A percentile compares a stretch with the other conserved stretches of the same genome.
Conservation (phyloP, 2,797 vertebrate species). For the Phylloscopus collybita region DNA sequence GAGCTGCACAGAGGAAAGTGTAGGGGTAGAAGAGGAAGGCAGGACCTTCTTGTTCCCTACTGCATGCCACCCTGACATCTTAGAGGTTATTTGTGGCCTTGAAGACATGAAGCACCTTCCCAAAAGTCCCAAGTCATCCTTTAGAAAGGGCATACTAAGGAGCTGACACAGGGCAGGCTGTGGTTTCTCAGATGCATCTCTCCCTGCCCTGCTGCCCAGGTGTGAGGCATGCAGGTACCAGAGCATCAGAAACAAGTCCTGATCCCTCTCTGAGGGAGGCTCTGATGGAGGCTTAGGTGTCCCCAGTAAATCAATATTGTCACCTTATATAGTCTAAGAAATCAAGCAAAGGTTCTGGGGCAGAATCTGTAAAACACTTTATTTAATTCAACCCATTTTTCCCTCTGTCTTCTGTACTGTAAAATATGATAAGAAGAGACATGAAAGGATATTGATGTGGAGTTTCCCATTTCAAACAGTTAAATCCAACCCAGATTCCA, state of each 20-base stretch:
- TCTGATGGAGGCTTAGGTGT: neutral
- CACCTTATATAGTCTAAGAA: neutral
- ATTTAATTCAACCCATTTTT: neutral
- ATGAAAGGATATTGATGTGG: rapidly evolving
- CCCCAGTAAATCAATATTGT: neutral
- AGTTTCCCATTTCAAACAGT: neutral
- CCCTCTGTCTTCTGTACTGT: neutral
- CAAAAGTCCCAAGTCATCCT: neutral
- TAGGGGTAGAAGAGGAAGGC: neutral
- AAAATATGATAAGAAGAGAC: neutral
- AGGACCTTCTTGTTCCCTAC: neutral
- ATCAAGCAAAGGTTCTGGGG: neutral
- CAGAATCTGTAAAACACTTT: neutral
- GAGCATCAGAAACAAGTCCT: neutral
- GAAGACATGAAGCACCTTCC: neutral
- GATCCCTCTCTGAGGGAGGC: neutral
- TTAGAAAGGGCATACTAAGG: neutral
- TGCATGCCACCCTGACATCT: neutral
- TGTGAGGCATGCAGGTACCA: neutral
- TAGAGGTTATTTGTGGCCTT: neutral
- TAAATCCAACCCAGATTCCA: neutral
- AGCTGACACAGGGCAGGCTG: neutral
- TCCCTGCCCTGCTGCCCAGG: neutral
- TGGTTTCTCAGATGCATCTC: neutral
- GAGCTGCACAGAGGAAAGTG: neutral